Conservation (phyloP, 1,140 invertebrate species). For the Achatina immaculata region DNA sequence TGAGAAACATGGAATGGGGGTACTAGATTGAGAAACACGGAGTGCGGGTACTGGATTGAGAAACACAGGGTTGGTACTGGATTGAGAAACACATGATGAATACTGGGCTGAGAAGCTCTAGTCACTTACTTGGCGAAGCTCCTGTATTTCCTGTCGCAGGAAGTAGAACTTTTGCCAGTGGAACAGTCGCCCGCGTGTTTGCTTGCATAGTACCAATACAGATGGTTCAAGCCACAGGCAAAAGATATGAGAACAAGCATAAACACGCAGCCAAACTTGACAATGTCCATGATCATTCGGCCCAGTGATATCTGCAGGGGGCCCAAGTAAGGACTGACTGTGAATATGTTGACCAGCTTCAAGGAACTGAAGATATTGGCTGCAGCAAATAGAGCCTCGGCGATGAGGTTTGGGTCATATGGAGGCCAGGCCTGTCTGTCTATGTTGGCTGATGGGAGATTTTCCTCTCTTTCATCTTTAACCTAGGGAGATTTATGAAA, state of each 20-base stretch:
- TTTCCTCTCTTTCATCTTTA: conserved; percentile 50
- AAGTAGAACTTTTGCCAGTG: not conserved
- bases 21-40: not conserved
- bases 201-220: conserved; percentile 97
- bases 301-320: conserved; percentile 96
- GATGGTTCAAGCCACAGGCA: conserved; percentile 93
- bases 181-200: conserved; percentile 86
- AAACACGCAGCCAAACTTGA: conserved; percentile 96
- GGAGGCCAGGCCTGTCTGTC: conserved; percentile 89
- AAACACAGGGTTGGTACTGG: too few species aligned
- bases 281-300: conserved; percentile 97
- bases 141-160: conserved; percentile 63
- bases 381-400: conserved; percentile 93
- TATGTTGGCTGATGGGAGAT: conserved; percentile 76
- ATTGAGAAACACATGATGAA: too few species aligned
- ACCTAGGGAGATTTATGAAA: conserved; percentile 45
- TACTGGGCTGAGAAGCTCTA: too few species aligned
- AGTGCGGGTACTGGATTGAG: not conserved
- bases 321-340: conserved; percentile 97
- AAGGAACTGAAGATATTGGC: conserved; percentile 97
- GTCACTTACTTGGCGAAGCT: conserved; percentile 70
- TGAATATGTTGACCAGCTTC: conserved; percentile 99
- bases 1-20: not conserved
- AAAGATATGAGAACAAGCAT: conserved; percentile 97
- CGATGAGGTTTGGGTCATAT: conserved; percentile 93